phyloP scores from a whole-genome alignment of 1,140 invertebrate species.

The Drosophila oshimai region DNA sequence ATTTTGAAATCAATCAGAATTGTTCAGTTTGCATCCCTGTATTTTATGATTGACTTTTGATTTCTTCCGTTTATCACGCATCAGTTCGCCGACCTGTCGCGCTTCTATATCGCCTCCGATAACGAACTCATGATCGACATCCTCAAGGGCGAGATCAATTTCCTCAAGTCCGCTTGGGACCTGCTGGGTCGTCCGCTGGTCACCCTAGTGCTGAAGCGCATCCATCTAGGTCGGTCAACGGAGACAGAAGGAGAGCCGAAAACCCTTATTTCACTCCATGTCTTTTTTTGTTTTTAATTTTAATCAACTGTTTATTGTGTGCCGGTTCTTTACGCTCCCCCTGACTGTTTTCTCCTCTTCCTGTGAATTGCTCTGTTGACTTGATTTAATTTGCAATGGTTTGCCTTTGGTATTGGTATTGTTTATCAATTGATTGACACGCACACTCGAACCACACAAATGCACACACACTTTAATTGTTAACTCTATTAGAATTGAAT shows the following conservation, averaged over 20 bases:
- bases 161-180: constrained; percentile 97
- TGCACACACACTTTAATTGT: constrained; percentile 19
- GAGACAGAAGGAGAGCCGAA: neutral
- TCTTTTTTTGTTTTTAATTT: constrained; percentile 11
- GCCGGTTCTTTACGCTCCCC: constrained; percentile 11
- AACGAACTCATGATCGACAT: constrained; percentile 98
- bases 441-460: constrained; percentile 13
- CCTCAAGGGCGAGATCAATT: constrained; percentile 97
- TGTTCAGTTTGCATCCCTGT: constrained; percentile 6
- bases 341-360: constrained; percentile 6
- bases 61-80: constrained; percentile 68
- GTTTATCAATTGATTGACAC: constrained; percentile 40
- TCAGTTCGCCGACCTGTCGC: constrained; percentile 97
- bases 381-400: constrained; percentile 45
- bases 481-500: constrained; percentile 21
- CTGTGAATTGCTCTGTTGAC: constrained; percentile 20
- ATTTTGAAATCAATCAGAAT: too few relatives aligned
- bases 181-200: constrained; percentile 95
- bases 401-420: constrained; percentile 48
- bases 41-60: constrained; percentile 27
- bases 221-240: constrained; percentile 93
- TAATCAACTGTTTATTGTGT: constrained; percentile 12
- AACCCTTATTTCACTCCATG: constrained; percentile 6
- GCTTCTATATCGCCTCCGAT: constrained; percentile 98
- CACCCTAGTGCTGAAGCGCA: constrained; percentile 93